These are phyloP conservation scores for Bursaphelenchus okinawaensis DNA, from an alignment of 2,888 invertebrate genomes.

Conservation along the genomic window DNA sequence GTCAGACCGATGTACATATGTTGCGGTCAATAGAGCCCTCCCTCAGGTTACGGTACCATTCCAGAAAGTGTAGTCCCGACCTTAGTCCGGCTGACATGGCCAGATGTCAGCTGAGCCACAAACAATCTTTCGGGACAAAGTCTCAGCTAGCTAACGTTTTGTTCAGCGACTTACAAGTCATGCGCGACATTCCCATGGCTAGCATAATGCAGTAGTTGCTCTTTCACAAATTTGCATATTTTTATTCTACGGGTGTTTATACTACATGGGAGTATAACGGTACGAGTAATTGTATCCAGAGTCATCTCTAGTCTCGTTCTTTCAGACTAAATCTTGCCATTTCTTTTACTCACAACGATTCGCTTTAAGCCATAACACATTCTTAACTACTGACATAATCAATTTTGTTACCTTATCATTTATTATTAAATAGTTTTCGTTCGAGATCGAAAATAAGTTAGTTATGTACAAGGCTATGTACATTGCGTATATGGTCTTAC, in stretches of 20 bases:
- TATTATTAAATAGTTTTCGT: too few species aligned
- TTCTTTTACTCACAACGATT: too few species aligned
- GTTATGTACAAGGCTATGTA: too few species aligned
- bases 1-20: constrained; percentile 44
- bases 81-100: constrained; percentile 34
- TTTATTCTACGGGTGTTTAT: too few species aligned
- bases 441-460: too few species aligned
- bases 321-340: too few species aligned
- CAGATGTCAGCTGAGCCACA: constrained; percentile 42
- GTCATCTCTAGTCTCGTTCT: background rate
- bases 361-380: background rate
- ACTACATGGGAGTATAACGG: too few species aligned
- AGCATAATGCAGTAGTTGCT: background rate
- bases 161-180: constrained; percentile 34
- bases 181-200: background rate
- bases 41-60: constrained; percentile 45
- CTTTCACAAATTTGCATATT: background rate
- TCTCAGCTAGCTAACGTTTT: constrained; percentile 49
- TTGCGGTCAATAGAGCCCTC: constrained; percentile 53
- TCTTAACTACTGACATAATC: too few species aligned
- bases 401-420: too few species aligned
- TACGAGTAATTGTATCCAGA: background rate
- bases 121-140: constrained; percentile 48
- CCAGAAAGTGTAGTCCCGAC: constrained; percentile 37
- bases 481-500: too few species aligned